A percentile compares a stretch with the other conserved stretches of the same genome.
phyloP scores from a whole-genome alignment of 1,140 invertebrate genomes.

The Drosophila jambulina region DNA sequence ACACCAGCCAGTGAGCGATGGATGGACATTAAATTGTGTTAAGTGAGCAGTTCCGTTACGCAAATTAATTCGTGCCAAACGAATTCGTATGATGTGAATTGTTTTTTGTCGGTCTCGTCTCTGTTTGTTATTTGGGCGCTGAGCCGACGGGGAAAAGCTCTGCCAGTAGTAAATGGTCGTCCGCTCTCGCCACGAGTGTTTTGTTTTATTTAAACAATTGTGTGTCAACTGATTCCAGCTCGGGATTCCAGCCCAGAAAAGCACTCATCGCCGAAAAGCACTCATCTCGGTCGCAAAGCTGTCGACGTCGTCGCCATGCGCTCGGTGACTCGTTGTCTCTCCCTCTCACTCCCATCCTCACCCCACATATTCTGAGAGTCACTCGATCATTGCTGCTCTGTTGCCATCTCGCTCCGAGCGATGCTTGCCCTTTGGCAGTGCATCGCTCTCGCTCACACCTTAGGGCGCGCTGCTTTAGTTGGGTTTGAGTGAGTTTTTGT shows the following conservation, averaged over 20 bases:
- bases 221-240: constrained; percentile 67
- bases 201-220: constrained; percentile 67
- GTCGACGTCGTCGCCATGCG: constrained; percentile 52
- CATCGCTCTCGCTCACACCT: constrained; percentile 18
- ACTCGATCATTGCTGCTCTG: constrained; percentile 18
- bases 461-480: neutral
- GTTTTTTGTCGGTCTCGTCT: constrained; percentile 25
- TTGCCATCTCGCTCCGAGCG: constrained; percentile 29
- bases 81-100: constrained; percentile 50
- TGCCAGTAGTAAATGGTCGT: constrained; percentile 44
- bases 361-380: neutral
- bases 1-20: constrained; percentile 41
- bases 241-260: constrained; percentile 34
- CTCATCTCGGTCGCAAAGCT: constrained; percentile 39
- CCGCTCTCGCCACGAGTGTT: constrained; percentile 73
- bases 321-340: constrained; percentile 11
- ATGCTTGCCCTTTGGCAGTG: constrained; percentile 6
- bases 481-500: constrained; percentile 47
- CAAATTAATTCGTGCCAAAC: constrained; percentile 79
- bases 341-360: constrained; percentile 6
- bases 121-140: constrained; percentile 9
- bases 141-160: constrained; percentile 63
- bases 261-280: constrained; percentile 42
- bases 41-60: constrained; percentile 79
- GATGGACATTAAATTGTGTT: constrained; percentile 37